Percentiles rank a stretch among this genome's conserved stretches.
Evolutionary conservation across 2,797 vertebrate genomes (phyloP).

Genomic region (Florisuga fusca): DNA sequence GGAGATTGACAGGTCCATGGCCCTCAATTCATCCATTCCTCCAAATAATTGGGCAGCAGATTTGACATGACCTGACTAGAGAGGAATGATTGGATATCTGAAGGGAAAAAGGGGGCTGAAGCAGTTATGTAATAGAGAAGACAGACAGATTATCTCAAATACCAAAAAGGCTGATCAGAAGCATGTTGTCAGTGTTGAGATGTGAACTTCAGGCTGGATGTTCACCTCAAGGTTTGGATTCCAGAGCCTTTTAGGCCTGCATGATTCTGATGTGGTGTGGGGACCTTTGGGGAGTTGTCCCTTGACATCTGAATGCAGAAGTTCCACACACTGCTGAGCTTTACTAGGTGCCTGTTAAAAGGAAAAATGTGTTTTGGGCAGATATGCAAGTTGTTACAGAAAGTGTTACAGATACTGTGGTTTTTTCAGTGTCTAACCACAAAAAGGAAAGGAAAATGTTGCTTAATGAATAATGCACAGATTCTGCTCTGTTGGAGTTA

Average conservation of each 20-base stretch:
- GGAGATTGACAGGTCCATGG: neutral
- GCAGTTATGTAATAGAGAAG: neutral
- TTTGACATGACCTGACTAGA: neutral
- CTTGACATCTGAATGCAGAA: neutral
- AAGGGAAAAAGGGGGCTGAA: neutral
- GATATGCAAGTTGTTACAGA: neutral
- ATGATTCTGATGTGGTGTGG: neutral
- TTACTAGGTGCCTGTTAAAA: conserved; percentile 13
- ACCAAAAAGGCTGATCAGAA: neutral
- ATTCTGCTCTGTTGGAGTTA: neutral
- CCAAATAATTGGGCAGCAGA: neutral
- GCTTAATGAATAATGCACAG: conserved; percentile 51
- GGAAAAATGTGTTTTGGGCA: neutral
- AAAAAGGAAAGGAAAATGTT: neutral
- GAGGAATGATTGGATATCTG: neutral
- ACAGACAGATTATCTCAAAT: rapidly evolving
- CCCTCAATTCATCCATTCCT: neutral
- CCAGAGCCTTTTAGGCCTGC: neutral
- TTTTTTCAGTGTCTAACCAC: neutral
- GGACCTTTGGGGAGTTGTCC: conserved; percentile 14
- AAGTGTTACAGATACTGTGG: neutral
- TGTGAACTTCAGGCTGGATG: neutral
- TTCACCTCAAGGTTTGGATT: neutral
- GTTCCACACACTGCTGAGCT: neutral
- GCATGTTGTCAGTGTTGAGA: rapidly evolving